Evolutionary conservation across 2,888 invertebrate genomes (phyloP).

Genomic region (Biston betularia): DNA sequence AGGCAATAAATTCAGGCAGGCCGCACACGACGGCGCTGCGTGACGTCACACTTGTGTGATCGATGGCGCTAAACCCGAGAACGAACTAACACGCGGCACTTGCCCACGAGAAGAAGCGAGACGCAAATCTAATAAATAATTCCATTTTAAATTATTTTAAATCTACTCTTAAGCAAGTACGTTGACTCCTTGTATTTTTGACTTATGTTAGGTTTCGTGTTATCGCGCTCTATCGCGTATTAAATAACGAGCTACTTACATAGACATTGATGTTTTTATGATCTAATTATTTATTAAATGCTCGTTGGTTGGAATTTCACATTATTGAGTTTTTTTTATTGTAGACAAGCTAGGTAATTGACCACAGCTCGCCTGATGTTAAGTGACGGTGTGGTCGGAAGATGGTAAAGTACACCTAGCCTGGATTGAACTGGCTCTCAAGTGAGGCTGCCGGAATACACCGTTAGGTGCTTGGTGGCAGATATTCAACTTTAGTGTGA

Average conservation of each 20-base stretch:
- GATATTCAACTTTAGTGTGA: no score
- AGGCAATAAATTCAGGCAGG: slow-evolving; percentile 83
- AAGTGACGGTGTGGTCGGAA: no score
- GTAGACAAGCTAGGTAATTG: no score
- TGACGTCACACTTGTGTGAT: slow-evolving; percentile 86
- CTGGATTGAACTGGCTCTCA: no score
- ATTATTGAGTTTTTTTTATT: no score
- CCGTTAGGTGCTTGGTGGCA: no score
- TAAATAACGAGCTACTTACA: slow-evolving; percentile 59
- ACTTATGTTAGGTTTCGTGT: slow-evolving; percentile 68
- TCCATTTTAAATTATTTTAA: slow-evolving; percentile 81
- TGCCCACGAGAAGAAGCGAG: slow-evolving; percentile 61
- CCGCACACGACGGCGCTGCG: slow-evolving; percentile 86
- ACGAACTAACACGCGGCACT: slow-evolving; percentile 55
- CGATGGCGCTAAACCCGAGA: slow-evolving; percentile 79
- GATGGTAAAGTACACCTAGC: no score
- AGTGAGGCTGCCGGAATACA: no score
- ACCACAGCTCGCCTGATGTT: no score
- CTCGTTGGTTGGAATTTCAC: slow-evolving; percentile 8
- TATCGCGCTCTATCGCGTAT: slow-evolving; percentile 62
- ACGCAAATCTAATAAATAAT: slow-evolving; percentile 73
- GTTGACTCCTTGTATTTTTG: slow-evolving; percentile 83
- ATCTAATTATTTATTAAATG: slow-evolving; percentile 19
- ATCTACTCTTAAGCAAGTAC: slow-evolving; percentile 80
- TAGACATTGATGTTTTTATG: slow-evolving; percentile 47